Evolutionary conservation across 2,888 invertebrate genomes (phyloP).

Genomic region (Psococerastis gibbosa): DNA sequence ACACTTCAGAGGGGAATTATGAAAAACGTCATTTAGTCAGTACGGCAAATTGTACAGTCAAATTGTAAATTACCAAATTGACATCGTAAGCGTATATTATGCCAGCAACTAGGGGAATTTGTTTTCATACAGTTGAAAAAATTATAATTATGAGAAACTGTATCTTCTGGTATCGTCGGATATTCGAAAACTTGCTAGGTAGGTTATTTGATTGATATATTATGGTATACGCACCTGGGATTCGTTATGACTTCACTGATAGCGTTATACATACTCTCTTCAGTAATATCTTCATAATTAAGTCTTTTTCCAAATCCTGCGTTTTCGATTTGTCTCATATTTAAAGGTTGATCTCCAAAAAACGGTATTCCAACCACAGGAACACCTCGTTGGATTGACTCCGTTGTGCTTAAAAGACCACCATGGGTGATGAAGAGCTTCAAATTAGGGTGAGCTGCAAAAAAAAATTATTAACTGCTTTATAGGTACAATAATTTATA

Average conservation of each 20-base stretch:
- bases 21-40: no score
- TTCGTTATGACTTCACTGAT: conserved; percentile 19
- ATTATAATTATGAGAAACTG: no score
- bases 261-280: conserved; percentile 19
- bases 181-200: no score
- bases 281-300: conserved; percentile 20
- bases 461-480: background rate
- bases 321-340: conserved; percentile 31
- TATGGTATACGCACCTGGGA: conserved; percentile 16
- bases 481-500: no score
- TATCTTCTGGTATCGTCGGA: no score
- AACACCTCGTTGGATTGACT: conserved; percentile 27
- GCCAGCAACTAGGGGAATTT: no score
- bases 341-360: conserved; percentile 28
- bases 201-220: no score
- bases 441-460: conserved; percentile 27
- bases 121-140: no score
- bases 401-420: conserved; percentile 30
- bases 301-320: conserved; percentile 30
- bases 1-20: no score
- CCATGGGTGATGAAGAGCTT: conserved; percentile 33
- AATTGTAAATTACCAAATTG: no score
- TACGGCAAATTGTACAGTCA: no score
- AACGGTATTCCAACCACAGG: conserved; percentile 26
- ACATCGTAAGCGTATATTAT: no score